Evolutionary conservation across 2,113 vertebrate species (phyloP), one percentile per base, ranked within the genome.

Genomic region (Onychostruthus taczanowskii): DNA sequence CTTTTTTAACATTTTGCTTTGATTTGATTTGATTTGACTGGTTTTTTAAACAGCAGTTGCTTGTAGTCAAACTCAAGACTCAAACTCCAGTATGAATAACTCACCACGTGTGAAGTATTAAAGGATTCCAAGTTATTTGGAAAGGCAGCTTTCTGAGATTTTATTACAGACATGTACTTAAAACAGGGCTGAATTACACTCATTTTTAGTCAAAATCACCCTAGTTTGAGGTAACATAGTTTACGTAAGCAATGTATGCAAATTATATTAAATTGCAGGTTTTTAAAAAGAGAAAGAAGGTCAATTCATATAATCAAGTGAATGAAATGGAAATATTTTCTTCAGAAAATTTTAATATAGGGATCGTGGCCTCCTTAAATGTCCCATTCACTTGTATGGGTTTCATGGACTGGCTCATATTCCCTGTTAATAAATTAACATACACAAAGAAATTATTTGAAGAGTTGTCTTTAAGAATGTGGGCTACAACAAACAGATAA

Each of bases 51-150:
- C 53, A 92, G 87, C 83, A 85, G 89, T 97, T 96, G 64, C 92
- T 95, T 92, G 79, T 93, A 94, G 83, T 96, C 86, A 94, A 89
- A 95, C 89, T 87, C 94, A 97, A 72, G 90, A 95, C 90, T 96
- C 94, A 97, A 95, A 93, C 92, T 90, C 53, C 56, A 44, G 52
- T 59, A 63, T 85, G 77, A 95, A 94, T 96, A 93, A 75, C 76
- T 50, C 8, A 22, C 93, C 67, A 84, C 3, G 6, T 93, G 92
- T 94, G 77, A 96, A 92, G 46, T 85, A 27, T 75, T 94, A 95
- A 33, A 87, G 49, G 61, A 59, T 56, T 84, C 68, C 66, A 37
- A 93, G 63, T 58, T 84, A 69, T 75, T 96, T 94, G 93, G 69
- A 93, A 82, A 94, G 79, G 47, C 87, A 84, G 24, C 39, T 63